phyloP scores from a whole-genome alignment of 2,888 invertebrate species.

The Lasioglossum oenotherae region DNA sequence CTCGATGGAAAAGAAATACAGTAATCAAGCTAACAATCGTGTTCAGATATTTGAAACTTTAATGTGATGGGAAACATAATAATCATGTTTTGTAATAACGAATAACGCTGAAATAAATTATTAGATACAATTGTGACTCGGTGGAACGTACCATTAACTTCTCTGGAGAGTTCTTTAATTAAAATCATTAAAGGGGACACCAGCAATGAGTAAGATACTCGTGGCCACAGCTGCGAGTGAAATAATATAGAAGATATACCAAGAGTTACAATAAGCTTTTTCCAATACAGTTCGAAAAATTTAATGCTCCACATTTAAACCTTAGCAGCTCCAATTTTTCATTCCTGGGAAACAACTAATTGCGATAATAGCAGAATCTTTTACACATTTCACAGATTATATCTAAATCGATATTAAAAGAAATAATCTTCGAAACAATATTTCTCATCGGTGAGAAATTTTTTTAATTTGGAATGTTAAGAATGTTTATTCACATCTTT shows the following conservation, averaged over 20 bases:
- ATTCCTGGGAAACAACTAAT: neutral
- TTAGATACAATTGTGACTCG: neutral
- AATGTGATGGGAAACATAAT: neutral
- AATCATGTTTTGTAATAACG: neutral
- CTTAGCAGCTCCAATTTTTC: neutral
- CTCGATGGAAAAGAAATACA: neutral
- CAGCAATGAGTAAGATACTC: constrained; percentile 25
- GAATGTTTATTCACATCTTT: neutral
- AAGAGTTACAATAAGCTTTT: neutral
- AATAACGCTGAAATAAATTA: neutral
- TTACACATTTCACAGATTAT: neutral
- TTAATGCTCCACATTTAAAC: neutral
- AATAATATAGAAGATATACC: constrained; percentile 12
- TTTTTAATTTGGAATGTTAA: neutral
- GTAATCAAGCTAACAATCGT: neutral
- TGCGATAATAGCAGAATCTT: neutral
- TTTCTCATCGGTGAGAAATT: neutral
- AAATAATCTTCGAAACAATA: neutral
- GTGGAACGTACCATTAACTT: neutral
- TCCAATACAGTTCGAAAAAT: constrained; percentile 5
- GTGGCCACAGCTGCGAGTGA: constrained; percentile 36
- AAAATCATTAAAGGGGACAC: constrained; percentile 35
- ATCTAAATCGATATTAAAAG: neutral
- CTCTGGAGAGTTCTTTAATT: constrained; percentile 38
- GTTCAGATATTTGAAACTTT: neutral